Conservation (phyloP, 2,797 vertebrate species). For the Oryzias dopingdopingensis region DNA sequence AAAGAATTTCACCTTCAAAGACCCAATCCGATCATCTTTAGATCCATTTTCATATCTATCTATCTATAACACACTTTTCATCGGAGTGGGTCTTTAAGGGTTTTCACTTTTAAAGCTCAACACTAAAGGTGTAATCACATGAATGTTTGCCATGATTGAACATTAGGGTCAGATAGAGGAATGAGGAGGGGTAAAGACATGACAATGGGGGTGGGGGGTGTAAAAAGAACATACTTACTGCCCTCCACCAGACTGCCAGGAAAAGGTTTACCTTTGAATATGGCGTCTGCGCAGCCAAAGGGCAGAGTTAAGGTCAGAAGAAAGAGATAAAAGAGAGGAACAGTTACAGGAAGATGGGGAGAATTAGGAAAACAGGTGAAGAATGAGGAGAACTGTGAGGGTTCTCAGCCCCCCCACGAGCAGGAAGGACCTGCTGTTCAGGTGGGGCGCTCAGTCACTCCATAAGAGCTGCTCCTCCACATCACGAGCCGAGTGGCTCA, state of each 20-base stretch:
- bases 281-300: slow-evolving; percentile 87
- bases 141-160: too few species aligned
- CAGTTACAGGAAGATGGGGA: slow-evolving; percentile 50
- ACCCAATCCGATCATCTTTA: too few species aligned
- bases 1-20: too few species aligned
- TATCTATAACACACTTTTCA: too few species aligned
- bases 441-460: too few species aligned
- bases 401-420: slow-evolving; percentile 13
- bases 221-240: slow-evolving; percentile 86
- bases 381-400: slow-evolving; percentile 31
- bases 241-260: slow-evolving; percentile 92
- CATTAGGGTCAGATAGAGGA: neutral
- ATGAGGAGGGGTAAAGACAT: slow-evolving; percentile 3
- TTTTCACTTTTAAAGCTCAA: too few species aligned
- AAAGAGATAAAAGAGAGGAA: slow-evolving; percentile 39
- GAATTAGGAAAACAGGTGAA: slow-evolving; percentile 35
- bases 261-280: slow-evolving; percentile 98
- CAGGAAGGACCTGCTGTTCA: too few species aligned
- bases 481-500: too few species aligned
- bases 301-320: slow-evolving; percentile 37
- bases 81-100: too few species aligned
- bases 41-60: too few species aligned
- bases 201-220: slow-evolving; percentile 21
- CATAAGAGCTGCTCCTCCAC: too few species aligned
- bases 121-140: too few species aligned